Evolutionary conservation across 2,797 vertebrate genomes (phyloP).

Genomic region (Ibycter americanus): DNA sequence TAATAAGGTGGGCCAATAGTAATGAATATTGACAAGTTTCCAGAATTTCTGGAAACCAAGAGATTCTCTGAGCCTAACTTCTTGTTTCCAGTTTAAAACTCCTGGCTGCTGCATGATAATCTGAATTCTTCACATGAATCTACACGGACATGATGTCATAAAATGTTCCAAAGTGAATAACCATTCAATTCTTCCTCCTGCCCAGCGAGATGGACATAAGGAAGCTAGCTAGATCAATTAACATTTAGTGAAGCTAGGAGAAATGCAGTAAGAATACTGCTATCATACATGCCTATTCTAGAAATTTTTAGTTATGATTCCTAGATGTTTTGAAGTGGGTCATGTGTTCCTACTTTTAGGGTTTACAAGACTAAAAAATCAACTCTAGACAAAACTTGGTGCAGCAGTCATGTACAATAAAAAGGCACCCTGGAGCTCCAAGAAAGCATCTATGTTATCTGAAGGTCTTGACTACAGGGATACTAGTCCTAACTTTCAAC

Average conservation of each 20-base stretch:
- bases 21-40: neutral
- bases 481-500: neutral
- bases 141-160: neutral
- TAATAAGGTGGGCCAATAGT: neutral
- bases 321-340: neutral
- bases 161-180: neutral
- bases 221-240: neutral
- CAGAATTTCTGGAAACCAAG: neutral
- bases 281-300: neutral
- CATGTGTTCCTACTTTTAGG: neutral
- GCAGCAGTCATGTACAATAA: neutral
- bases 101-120: neutral
- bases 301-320: neutral
- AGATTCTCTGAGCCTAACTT: neutral
- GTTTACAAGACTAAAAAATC: neutral
- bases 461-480: neutral
- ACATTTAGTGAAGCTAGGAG: neutral
- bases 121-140: neutral
- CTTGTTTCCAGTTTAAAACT: neutral
- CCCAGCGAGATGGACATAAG: neutral
- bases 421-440: slow-evolving; percentile 27
- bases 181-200: neutral
- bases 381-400: neutral
- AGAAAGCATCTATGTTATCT: neutral
- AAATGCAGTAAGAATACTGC: neutral